Evolutionary conservation across 2,888 invertebrate genomes (phyloP).

Genomic region (Aphelenchoides bicaudatus): DNA sequence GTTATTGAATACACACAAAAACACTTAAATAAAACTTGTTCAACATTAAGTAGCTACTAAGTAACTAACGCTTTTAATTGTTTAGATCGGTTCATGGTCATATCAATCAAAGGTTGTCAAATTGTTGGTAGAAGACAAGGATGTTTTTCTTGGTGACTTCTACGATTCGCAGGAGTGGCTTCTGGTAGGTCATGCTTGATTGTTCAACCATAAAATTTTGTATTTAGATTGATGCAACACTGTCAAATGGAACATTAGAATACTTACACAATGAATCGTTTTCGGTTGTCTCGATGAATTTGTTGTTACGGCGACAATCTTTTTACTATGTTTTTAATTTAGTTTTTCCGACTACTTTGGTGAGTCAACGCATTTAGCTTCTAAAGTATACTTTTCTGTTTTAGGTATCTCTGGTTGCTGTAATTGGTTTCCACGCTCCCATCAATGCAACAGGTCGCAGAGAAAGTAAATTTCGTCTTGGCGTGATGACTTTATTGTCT

Average conservation of each 20-base stretch:
- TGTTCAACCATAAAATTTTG: neutral
- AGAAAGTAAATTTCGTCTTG: slow-evolving; percentile 61
- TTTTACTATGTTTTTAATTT: slow-evolving; percentile 66
- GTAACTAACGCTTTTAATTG: slow-evolving; percentile 18
- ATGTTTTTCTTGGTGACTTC: slow-evolving; percentile 57
- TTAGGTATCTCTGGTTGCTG: slow-evolving; percentile 64
- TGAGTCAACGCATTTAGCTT: slow-evolving; percentile 35
- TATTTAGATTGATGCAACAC: slow-evolving; percentile 44
- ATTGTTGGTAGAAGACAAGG: slow-evolving; percentile 45
- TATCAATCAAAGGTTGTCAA: slow-evolving; percentile 54
- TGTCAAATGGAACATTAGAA: slow-evolving; percentile 48
- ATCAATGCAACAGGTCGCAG: slow-evolving; percentile 62
- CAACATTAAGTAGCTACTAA: too few relatives aligned
- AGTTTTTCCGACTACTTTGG: slow-evolving; percentile 64
- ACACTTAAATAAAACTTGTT: too few relatives aligned
- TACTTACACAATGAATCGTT: slow-evolving; percentile 53
- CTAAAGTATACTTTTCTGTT: neutral
- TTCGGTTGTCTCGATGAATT: slow-evolving; percentile 48
- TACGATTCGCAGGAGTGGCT: slow-evolving; percentile 59
- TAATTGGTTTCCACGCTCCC: slow-evolving; percentile 65
- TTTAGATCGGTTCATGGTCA: slow-evolving; percentile 59
- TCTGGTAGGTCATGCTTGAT: slow-evolving; percentile 29
- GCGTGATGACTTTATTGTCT: slow-evolving; percentile 64
- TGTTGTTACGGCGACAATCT: slow-evolving; percentile 61
- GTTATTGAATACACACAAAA: neutral